Evolutionary conservation across 2,888 invertebrate genomes (phyloP), one percentile per base, ranked within the genome.

Genomic region (Anticlea derivata): DNA sequence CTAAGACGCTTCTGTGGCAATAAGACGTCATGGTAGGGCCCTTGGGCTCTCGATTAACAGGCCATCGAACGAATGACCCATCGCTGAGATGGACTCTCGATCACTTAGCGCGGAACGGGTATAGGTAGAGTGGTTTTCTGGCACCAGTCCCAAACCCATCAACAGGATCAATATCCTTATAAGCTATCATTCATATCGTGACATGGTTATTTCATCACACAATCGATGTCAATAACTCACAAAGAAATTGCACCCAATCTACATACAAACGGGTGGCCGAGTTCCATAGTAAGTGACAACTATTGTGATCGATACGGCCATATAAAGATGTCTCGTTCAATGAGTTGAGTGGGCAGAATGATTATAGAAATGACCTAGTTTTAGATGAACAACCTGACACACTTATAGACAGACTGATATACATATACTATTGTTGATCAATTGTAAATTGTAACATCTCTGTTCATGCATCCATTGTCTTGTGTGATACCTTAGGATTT

Each of bases 221-320:
- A 50, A 46, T 23, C 23, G 11, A 39, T 31, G 47, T 31, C 24
- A 43, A 52, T 47, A 38, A 43, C 13, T 34, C 11, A 34, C 40
- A 34, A 29, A 38, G 26, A 47, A 52, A 47, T 40, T 35, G 46
- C 46, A 51, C 12, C 47, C 37, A 22, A 51, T 52, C 29, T 53
- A 24, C 48, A 53, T 53, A 53, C 34, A 45, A 55, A 31, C 7
- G 37, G 47, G n/a, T 31, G 53, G 35, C 55, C 55, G 48, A 48
- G 47, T 46, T 57, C 39, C 47, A 48, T 44, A 37, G 22, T 49
- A 49, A 58, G 8, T 50, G 46, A 37, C 34, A 22, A 37, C 43
- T 55, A 52, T 55, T 40, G 45, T 50, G 30, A 47, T 38, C 30
- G 37, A 22, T 44, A 24, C 44, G 35, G 27, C 34, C 24, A 41